Base-by-base conservation (phyloP, 2,888 invertebrate genomes). In the Argyra leucocephala region DNA sequence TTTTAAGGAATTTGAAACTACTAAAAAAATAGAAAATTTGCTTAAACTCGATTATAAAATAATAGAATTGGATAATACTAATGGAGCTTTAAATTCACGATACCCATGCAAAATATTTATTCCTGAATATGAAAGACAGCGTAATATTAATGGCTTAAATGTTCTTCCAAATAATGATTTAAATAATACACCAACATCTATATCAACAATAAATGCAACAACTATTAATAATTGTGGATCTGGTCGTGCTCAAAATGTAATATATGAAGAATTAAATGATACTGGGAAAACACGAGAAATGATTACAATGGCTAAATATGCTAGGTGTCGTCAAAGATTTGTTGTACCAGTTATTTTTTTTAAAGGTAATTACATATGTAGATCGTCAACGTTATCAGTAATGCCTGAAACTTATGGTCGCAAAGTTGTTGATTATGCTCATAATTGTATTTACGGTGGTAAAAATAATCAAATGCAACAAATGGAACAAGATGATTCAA, bases 341-440 rank as follows among this genome's bases (percentile, higher is more conserved):
- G 87, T 88, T 23, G 82, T 89, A 63, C 90, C 91, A 62, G 89
- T 90, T 18, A 90, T 91, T 71, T 80, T 90, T 67, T 89, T 84
- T 76, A 85, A 87, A 69, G 88, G 88, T 68, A 89, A 89, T 74
- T 84, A 85, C 70, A 83, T 88, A 62, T 88, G 88, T 75, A 85
- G 91, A 63, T 89, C 89, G 21, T 86, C 89, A 1, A 91, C 91
- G 0, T 76, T 90, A 63, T 87, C 89, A 1, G 85, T 88, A 57
- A 86, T 87, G 67, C 85, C 86, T 18, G 91, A 91, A 79, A 86
- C 89, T 65, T 88, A 88, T 75, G 86, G 87, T 3, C 82, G 89
- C 63, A 84, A 85, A 48, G 86, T 87, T 1, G 76, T 84, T 37
- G 83, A 85, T 74, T 86, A 73, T 66, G 77, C 78, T 1, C 78